A percentile compares a stretch with the other conserved stretches of the same genome.
Conservation (phyloP, 1,140 invertebrate genomes). For the Cyclina sinensis region DNA sequence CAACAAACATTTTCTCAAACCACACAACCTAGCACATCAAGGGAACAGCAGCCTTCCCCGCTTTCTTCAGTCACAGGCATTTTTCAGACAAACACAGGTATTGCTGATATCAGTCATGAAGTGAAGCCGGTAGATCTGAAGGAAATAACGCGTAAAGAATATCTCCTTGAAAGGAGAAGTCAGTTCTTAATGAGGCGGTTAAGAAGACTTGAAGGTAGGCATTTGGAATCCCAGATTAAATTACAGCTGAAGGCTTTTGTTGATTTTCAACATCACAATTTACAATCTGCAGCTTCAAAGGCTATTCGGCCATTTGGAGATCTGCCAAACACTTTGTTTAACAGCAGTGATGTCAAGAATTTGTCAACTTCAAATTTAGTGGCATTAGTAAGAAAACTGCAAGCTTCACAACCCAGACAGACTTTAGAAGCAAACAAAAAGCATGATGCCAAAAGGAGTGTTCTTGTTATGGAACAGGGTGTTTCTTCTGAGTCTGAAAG, state of each 20-base stretch:
- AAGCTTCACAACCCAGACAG: slow-evolving; percentile 84
- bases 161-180: slow-evolving; percentile 90
- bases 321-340: slow-evolving; percentile 85
- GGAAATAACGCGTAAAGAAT: slow-evolving; percentile 87
- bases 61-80: background rate
- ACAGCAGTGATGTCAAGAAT: slow-evolving; percentile 87
- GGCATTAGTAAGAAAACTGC: slow-evolving; percentile 88
- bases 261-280: slow-evolving; percentile 90
- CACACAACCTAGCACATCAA: background rate
- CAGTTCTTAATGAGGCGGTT: slow-evolving; percentile 92
- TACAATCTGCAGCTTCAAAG: slow-evolving; percentile 79
- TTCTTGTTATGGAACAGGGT: slow-evolving; percentile 79
- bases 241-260: slow-evolving; percentile 92
- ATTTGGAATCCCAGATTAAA: slow-evolving; percentile 91
- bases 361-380: slow-evolving; percentile 88
- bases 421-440: slow-evolving; percentile 63
- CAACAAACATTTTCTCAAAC: too few species aligned
- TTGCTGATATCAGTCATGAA: background rate
- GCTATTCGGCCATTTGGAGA: slow-evolving; percentile 70
- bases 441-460: slow-evolving; percentile 71
- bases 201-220: slow-evolving; percentile 91
- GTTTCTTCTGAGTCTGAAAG: slow-evolving; percentile 82
- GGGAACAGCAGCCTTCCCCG: background rate
- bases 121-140: slow-evolving; percentile 53
- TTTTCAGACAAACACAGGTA: background rate